These are phyloP conservation scores for Polyploca ridens DNA, from an alignment of 2,888 invertebrate genomes.

Conservation along the genomic window DNA sequence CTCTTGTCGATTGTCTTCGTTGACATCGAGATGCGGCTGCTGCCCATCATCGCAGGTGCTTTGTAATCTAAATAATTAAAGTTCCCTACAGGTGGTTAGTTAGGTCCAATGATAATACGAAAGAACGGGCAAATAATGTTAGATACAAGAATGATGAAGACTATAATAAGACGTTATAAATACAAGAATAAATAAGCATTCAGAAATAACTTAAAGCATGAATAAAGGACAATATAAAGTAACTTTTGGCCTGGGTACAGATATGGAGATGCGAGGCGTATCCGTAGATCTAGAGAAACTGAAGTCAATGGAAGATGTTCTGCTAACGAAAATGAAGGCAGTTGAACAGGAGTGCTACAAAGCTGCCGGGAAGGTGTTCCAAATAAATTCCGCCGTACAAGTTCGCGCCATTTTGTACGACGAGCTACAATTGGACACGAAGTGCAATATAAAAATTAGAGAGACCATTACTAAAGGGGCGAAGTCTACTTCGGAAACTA, in stretches of 20 bases:
- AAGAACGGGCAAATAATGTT: too few species aligned
- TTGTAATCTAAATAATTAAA: not conserved
- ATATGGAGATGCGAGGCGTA: constrained; percentile 72
- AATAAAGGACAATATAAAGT: too few species aligned
- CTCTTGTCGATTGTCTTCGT: constrained; percentile 70
- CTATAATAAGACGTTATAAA: too few species aligned
- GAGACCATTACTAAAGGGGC: constrained; percentile 64
- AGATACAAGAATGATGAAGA: too few species aligned
- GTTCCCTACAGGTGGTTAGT: too few species aligned
- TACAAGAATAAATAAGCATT: too few species aligned
- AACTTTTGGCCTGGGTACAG: constrained; percentile 36
- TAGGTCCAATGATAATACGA: too few species aligned
- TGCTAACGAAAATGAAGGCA: constrained; percentile 52
- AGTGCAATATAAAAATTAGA: constrained; percentile 61
- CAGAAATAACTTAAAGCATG: too few species aligned
- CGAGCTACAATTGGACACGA: constrained; percentile 69
- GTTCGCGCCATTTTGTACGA: constrained; percentile 74
- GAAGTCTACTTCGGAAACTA: constrained; percentile 76
- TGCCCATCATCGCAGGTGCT: constrained; percentile 73
- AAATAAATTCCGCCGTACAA: constrained; percentile 70
- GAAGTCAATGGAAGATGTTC: constrained; percentile 59
- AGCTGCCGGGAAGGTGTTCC: constrained; percentile 69
- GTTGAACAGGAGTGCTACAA: constrained; percentile 65
- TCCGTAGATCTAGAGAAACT: constrained; percentile 59
- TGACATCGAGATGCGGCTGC: constrained; percentile 73